These are phyloP conservation scores for Pachycephala philippinensis DNA, from an alignment of 2,113 vertebrate genomes.

Conservation along the genomic window DNA sequence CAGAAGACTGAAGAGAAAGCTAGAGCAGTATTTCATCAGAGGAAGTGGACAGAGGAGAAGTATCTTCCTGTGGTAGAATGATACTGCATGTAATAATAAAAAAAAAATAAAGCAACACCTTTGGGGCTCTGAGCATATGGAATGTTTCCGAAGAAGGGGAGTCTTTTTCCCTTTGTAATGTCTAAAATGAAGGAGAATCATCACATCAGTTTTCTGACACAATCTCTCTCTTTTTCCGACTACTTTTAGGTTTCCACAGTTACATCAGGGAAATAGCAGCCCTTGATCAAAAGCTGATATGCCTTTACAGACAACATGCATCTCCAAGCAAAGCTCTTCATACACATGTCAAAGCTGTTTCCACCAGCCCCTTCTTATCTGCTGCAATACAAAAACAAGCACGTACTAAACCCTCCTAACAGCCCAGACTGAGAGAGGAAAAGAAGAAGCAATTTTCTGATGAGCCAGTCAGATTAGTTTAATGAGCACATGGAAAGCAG, in stretches of 20 bases:
- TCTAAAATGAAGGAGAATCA: constrained; percentile 99
- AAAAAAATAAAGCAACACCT: constrained; percentile 87
- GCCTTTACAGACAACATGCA: constrained; percentile 77
- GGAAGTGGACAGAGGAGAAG: constrained; percentile 36
- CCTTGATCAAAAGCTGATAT: constrained; percentile 58
- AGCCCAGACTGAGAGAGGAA: constrained; percentile 44
- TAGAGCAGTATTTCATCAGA: not conserved
- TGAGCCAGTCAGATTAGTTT: constrained; percentile 66
- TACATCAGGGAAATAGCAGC: constrained; percentile 60
- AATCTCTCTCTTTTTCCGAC: constrained; percentile 45
- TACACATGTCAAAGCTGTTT: constrained; percentile 61
- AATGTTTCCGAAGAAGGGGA: constrained; percentile 99
- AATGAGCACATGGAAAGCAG: constrained; percentile 44
- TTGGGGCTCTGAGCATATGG: constrained; percentile 99
- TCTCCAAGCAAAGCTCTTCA: constrained; percentile 73
- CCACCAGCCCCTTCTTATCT: constrained; percentile 58
- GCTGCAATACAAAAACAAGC: constrained; percentile 65
- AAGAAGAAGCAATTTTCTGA: constrained; percentile 54
- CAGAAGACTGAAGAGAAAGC: constrained; percentile 27
- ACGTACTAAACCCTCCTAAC: constrained; percentile 51
- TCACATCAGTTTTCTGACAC: constrained; percentile 79
- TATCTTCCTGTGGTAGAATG: constrained; percentile 15
- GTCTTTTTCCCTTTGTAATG: constrained; percentile 98
- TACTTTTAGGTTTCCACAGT: constrained; percentile 20
- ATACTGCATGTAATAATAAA: constrained; percentile 38